Base-by-base conservation (phyloP, 2,888 invertebrate species). In the Nemoura dubitans region DNA sequence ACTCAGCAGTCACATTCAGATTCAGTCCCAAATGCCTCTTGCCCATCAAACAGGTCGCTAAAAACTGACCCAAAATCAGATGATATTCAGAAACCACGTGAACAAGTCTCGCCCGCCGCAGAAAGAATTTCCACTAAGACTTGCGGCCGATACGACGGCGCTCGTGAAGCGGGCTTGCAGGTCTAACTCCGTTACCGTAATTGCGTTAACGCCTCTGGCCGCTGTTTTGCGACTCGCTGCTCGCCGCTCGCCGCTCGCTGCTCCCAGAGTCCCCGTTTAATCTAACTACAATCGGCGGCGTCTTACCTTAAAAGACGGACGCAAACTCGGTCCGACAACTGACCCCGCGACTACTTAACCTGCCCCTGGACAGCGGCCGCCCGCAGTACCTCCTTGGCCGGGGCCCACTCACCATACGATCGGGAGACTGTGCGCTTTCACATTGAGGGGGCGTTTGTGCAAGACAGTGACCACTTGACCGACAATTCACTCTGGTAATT, bases 221-320 rank as follows among this genome's bases (percentile, higher is more conserved):
- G 59, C 36, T 36, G 3, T 36, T 36, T 36, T 36, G 5, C 36
- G 36, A 6, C 36, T 36, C 3, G 36, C 36, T 3, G 36, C 36
- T 3, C 42, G 30, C n/a, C n/a, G n/a, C n/a, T n/a, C n/a, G n/a
- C n/a, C n/a, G n/a, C n/a, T n/a, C 30, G 30, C 76, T 6, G 42
- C 42, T 87, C 87, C 87, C 87, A 85, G n/a, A 87, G 87, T 85
- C 87, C 87, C 87, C 7, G 76, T n/a, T 76, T 85, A 87, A 87
- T 87, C 87, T 26, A 84, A 84, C 76, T 84, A 84, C 76, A 76
- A 84, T 84, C 76, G 81, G 29, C 7, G 59, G n/a, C n/a, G 81
- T 84, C 76, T 25, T 14, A 26, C 27, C 76, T 59, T 76, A 76
- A 59, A 84, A 84, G 81, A 84, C 76, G n/a, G 21, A 59, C 21